Evolutionary conservation across 2,888 invertebrate species (phyloP).

Genomic region (Clusia tigrina): DNA sequence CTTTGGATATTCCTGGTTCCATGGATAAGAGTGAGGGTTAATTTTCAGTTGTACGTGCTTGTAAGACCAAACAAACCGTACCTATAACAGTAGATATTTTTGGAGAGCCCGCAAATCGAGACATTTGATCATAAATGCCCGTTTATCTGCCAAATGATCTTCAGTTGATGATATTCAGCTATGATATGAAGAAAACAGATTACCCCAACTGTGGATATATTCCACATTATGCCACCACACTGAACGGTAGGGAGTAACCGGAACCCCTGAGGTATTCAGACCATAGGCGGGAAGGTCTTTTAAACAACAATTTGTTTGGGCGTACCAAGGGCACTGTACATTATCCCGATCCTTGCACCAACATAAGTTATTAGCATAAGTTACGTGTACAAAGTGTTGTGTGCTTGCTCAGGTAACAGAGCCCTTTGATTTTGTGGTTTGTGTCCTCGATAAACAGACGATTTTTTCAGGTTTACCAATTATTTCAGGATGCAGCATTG

Average conservation of each 20-base stretch:
- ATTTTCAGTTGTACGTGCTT: conserved; percentile 71
- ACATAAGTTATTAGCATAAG: no score
- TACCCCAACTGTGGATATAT: conserved; percentile 81
- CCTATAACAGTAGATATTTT: conserved; percentile 68
- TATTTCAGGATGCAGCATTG: no score
- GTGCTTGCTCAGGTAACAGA: no score
- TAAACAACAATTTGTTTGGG: no score
- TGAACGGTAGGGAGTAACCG: conserved; percentile 21
- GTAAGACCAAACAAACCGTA: conserved; percentile 67
- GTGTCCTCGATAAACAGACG: no score
- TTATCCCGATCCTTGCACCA: no score
- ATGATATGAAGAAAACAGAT: conserved; percentile 76
- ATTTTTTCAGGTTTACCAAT: no score
- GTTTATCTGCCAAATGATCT: conserved; percentile 74
- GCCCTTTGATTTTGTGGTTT: no score
- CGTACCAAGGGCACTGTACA: no score
- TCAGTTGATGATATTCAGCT: conserved; percentile 88
- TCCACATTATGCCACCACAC: conserved; percentile 59
- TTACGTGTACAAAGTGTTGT: no score
- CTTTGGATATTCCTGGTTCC: conserved; percentile 68
- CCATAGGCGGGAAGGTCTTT: conserved; percentile 5
- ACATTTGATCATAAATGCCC: neutral
- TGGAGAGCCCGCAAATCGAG: neutral
- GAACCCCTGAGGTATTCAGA: conserved; percentile 9
- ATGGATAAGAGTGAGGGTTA: conserved; percentile 72